A percentile compares a stretch with the other conserved stretches of the same genome.
Evolutionary conservation across 2,888 invertebrate genomes (phyloP).

Genomic region (Polydrusus tereticollis): DNA sequence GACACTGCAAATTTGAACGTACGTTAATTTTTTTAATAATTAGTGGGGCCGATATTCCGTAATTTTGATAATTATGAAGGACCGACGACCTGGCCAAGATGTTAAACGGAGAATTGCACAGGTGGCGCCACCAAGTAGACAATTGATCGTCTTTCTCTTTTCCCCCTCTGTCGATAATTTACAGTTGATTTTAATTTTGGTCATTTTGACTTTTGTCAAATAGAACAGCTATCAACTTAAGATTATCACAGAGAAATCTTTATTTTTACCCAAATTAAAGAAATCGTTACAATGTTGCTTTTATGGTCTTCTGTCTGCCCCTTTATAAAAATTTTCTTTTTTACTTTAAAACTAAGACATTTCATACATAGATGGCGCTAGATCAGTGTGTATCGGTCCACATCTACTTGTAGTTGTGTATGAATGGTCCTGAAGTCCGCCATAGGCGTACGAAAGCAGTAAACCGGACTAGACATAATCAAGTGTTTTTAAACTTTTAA

Average conservation of each 20-base stretch:
- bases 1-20: constrained; percentile 26
- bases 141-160: not conserved
- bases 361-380: not conserved
- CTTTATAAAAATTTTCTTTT: too few relatives aligned
- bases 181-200: not conserved
- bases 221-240: too few relatives aligned
- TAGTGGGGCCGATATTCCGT: constrained; percentile 27
- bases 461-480: too few relatives aligned
- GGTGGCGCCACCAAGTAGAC: constrained; percentile 36
- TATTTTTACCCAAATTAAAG: too few relatives aligned
- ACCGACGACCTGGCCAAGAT: constrained; percentile 29
- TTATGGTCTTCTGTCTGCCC: too few relatives aligned
- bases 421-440: too few relatives aligned
- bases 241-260: too few relatives aligned
- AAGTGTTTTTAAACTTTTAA: too few relatives aligned
- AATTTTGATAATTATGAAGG: constrained; percentile 39
- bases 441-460: too few relatives aligned
- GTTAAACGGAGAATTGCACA: constrained; percentile 29
- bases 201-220: not conserved
- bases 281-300: too few relatives aligned
- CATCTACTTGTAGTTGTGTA: too few relatives aligned
- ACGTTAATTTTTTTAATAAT: constrained; percentile 31
- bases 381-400: too few relatives aligned
- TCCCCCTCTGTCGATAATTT: constrained; percentile 8
- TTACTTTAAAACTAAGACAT: not conserved